Evolutionary conservation across 1,140 invertebrate genomes (phyloP).

Genomic region (Paracyclopina nana): DNA sequence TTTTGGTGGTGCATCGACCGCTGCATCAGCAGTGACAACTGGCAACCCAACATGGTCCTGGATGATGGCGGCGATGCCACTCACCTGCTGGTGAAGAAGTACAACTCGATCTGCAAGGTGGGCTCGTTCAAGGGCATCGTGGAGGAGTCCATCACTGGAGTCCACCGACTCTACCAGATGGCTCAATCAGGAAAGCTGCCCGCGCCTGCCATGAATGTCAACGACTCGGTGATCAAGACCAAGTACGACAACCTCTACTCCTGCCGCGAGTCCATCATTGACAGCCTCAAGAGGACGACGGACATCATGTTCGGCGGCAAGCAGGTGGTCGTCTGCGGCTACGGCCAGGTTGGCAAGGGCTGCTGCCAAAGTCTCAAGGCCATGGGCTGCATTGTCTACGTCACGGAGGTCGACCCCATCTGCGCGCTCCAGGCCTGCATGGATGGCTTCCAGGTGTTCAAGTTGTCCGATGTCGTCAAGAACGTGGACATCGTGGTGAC

Average conservation of each 20-base stretch:
- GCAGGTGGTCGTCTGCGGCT: conserved; percentile 84
- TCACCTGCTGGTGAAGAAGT: conserved; percentile 90
- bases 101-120: conserved; percentile 79
- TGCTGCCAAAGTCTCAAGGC: conserved; percentile 87
- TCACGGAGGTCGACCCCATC: conserved; percentile 96
- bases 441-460: conserved; percentile 90
- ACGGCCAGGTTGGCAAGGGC: conserved; percentile 94
- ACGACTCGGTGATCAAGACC: conserved; percentile 96
- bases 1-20: conserved; percentile 99
- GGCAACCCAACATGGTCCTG: conserved; percentile 97
- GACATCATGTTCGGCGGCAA: conserved; percentile 98
- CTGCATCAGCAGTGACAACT: conserved; percentile 69
- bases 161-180: conserved; percentile 86
- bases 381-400: conserved; percentile 76
- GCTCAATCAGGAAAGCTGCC: conserved; percentile 81
- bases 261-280: conserved; percentile 67
- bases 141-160: conserved; percentile 92
- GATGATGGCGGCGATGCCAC: conserved; percentile 95
- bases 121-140: conserved; percentile 48
- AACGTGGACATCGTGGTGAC: conserved; percentile 31
- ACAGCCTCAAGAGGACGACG: conserved; percentile 79
- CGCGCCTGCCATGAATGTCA: conserved; percentile 98
- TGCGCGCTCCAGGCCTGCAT: conserved; percentile 92
- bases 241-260: conserved; percentile 94
- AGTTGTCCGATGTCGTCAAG: conserved; percentile 46